phyloP scores from a whole-genome alignment of 2,797 vertebrate species.

The Clarias laeviceps region DNA sequence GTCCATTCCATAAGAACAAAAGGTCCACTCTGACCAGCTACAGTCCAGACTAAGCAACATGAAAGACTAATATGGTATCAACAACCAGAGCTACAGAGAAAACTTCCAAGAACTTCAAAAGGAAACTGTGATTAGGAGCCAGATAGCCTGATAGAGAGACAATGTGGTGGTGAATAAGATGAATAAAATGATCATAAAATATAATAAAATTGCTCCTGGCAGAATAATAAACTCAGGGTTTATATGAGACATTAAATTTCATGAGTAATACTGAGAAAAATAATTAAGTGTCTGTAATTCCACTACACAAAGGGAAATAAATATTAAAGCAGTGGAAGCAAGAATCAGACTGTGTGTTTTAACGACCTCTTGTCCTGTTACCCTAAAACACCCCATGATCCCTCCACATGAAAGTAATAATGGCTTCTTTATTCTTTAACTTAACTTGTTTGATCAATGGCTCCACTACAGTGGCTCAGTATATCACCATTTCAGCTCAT shows the following conservation, averaged over 20 bases:
- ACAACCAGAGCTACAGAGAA: constrained; percentile 42
- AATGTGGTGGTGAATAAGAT: constrained; percentile 29
- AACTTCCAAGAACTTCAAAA: constrained; percentile 53
- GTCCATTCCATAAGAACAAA: constrained; percentile 40
- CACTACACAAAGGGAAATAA: constrained; percentile 4
- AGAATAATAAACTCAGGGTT: constrained; percentile 55
- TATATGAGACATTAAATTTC: constrained; percentile 50
- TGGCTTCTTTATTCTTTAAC: background rate
- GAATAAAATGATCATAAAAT: constrained; percentile 47
- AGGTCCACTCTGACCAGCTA: constrained; percentile 33
- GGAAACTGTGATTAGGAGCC: constrained; percentile 44
- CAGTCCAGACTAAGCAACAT: constrained; percentile 32
- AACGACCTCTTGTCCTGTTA: background rate
- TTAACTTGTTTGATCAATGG: too few species aligned
- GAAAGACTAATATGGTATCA: constrained; percentile 44
- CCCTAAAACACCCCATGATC: background rate
- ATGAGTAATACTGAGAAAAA: constrained; percentile 37
- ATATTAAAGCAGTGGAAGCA: constrained; percentile 17
- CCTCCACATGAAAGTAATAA: background rate
- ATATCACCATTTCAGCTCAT: background rate
- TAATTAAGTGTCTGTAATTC: constrained; percentile 37
- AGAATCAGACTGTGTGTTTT: background rate
- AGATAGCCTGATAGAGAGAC: constrained; percentile 45
- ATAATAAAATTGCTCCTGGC: constrained; percentile 37
- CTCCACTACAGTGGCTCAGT: background rate